phyloP scores from a whole-genome alignment of 2,888 invertebrate genomes.

The Hypomecis punctinalis region DNA sequence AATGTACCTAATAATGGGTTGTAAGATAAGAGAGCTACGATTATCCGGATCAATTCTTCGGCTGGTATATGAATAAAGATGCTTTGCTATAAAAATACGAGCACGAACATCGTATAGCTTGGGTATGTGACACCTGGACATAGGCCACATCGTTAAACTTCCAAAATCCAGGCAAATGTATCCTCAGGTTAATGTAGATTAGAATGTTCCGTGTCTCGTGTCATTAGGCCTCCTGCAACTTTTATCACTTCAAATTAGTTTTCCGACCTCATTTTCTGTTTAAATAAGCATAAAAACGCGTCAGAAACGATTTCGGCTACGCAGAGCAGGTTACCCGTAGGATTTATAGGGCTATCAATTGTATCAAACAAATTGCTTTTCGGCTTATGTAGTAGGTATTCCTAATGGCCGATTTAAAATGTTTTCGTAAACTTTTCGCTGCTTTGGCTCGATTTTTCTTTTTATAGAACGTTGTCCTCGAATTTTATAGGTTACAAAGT shows the following conservation, averaged over 20 bases:
- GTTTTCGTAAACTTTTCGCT: conserved; percentile 10
- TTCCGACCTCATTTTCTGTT: conserved; percentile 53
- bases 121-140: conserved; percentile 25
- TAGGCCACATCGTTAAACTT: conserved; percentile 46
- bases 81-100: background rate
- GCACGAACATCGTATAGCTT: background rate
- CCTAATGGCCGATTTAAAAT: conserved; percentile 28
- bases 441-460: conserved; percentile 1
- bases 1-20: no score
- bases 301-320: conserved; percentile 47
- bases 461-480: background rate
- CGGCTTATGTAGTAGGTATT: conserved; percentile 43
- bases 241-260: conserved; percentile 64
- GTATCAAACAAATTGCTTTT: conserved; percentile 56
- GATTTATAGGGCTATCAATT: conserved; percentile 66
- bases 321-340: conserved; percentile 50
- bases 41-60: no score
- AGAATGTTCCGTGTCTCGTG: conserved; percentile 60
- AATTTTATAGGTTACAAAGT: background rate
- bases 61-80: background rate
- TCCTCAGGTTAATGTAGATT: conserved; percentile 54
- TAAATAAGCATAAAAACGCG: conserved; percentile 57
- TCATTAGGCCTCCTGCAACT: conserved; percentile 62
- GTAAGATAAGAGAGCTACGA: no score
- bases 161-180: conserved; percentile 49